Evolutionary conservation across 92 coral and sea anemone species (phyloP).

Genomic region (Isaurus tuberculatus): DNA sequence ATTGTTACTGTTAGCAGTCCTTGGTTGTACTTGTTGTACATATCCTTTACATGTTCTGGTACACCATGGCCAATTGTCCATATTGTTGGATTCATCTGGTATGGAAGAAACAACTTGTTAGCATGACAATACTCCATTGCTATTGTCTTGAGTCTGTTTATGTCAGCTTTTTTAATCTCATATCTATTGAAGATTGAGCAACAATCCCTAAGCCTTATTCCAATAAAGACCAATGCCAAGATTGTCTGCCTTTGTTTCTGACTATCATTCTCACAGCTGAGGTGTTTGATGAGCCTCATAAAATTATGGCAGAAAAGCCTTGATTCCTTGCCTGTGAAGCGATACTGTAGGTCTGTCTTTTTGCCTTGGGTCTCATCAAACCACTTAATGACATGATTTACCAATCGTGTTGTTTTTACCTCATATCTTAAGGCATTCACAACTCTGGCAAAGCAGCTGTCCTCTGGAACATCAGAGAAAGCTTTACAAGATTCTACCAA

Average conservation of each 20-base stretch:
- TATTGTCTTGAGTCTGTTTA: background rate
- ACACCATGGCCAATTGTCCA: background rate
- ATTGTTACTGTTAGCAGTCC: constrained; percentile 8
- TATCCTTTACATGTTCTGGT: background rate
- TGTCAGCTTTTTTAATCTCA: background rate
- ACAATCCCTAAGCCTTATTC: background rate
- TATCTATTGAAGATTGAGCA: constrained; percentile 3
- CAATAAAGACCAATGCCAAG: constrained; percentile 10
- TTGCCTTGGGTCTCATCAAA: constrained; percentile 10
- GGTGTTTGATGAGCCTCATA: constrained; percentile 2
- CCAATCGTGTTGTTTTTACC: constrained; percentile 9
- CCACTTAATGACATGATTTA: background rate
- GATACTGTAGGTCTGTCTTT: constrained; percentile 2
- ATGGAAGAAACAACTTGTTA: background rate
- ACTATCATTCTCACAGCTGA: background rate
- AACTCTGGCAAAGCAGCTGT: constrained; percentile 1
- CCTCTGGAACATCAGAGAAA: background rate
- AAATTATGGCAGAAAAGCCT: background rate
- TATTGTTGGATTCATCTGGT: constrained; percentile 10
- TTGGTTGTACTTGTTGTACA: background rate
- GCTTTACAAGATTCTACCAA: background rate
- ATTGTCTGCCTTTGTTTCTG: constrained; percentile 6
- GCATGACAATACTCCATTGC: background rate
- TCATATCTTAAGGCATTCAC: background rate
- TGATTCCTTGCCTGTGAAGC: constrained; percentile 6